Percentiles rank a stretch among this genome's conserved stretches.
Conservation (phyloP, 2,888 invertebrate genomes). For the Tholera decimalis region DNA sequence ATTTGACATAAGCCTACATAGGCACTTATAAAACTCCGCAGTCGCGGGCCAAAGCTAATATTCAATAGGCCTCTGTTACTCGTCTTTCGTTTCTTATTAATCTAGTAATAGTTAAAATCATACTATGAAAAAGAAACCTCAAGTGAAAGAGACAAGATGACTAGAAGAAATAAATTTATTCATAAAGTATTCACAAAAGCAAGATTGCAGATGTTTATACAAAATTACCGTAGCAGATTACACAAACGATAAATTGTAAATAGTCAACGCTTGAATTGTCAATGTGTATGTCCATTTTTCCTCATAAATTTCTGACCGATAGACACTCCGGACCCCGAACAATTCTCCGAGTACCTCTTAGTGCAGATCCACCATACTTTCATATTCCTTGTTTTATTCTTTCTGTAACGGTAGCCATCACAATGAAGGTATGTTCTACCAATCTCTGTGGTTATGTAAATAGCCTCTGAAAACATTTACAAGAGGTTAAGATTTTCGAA, state of each 20-base stretch:
- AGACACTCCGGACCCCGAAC: conserved; percentile 50
- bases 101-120: neutral
- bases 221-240: neutral
- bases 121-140: neutral
- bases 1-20: too few relatives aligned
- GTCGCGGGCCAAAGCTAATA: too few relatives aligned
- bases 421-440: conserved; percentile 39
- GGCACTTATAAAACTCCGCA: too few relatives aligned
- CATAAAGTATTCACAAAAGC: too few relatives aligned
- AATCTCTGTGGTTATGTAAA: conserved; percentile 22
- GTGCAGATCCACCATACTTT: conserved; percentile 64
- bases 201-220: neutral
- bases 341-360: conserved; percentile 31
- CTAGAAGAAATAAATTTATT: neutral
- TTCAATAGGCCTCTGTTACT: too few relatives aligned
- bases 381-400: conserved; percentile 29
- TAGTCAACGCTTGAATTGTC: neutral
- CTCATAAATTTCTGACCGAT: conserved; percentile 20
- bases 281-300: conserved; percentile 40
- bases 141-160: neutral
- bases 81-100: neutral
- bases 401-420: conserved; percentile 56
- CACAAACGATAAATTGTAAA: neutral
- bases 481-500: neutral
- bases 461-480: conserved; percentile 15